These are phyloP conservation scores for Globia sparganii DNA, from an alignment of 2,888 invertebrate species.

Conservation along the genomic window DNA sequence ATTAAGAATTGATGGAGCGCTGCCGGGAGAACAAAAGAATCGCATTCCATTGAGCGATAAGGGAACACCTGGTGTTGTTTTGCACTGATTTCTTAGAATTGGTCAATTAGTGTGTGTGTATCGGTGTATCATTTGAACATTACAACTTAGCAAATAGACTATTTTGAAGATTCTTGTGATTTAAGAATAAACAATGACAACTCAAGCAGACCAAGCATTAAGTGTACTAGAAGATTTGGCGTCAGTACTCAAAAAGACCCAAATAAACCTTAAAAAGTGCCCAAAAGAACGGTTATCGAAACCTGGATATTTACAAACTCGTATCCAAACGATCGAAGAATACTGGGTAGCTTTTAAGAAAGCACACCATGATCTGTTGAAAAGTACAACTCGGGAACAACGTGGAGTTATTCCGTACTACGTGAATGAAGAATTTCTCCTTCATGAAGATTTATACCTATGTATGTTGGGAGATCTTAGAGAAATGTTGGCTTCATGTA, in stretches of 20 bases:
- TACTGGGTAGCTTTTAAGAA: constrained; percentile 8
- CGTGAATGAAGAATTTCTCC: neutral
- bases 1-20: no score
- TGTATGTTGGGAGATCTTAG: constrained; percentile 3
- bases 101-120: no score
- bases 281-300: neutral
- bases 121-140: no score
- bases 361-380: constrained; percentile 6
- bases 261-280: constrained; percentile 8
- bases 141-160: no score
- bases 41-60: no score
- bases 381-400: constrained; percentile 5
- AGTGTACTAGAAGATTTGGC: no score
- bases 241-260: constrained; percentile 5
- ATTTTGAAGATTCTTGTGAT: no score
- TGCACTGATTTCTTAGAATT: no score
- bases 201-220: no score
- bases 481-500: neutral
- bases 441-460: neutral
- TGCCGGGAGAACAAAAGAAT: no score
- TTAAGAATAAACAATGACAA: no score
- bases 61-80: no score
- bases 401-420: neutral
- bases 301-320: constrained; percentile 7
- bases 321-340: constrained; percentile 7